Evolutionary conservation across 2,888 invertebrate species (phyloP).

Genomic region (Hyalella azteca): DNA sequence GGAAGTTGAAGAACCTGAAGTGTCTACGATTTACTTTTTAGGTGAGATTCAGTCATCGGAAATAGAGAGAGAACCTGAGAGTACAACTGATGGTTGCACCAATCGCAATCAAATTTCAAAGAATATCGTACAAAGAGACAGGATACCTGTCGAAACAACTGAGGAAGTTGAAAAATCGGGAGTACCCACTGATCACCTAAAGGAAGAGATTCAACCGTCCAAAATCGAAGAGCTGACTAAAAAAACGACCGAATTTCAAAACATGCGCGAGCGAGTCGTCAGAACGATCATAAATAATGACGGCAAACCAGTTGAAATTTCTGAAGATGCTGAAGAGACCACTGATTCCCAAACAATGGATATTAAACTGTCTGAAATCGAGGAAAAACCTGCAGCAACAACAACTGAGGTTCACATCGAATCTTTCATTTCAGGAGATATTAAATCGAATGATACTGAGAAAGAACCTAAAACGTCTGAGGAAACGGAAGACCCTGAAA

Average conservation of each 20-base stretch:
- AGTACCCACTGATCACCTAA: not conserved
- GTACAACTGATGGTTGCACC: conserved; percentile 38
- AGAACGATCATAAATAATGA: conserved; percentile 46
- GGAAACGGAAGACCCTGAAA: not conserved
- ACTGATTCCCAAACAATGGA: conserved; percentile 33
- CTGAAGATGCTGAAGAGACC: conserved; percentile 42
- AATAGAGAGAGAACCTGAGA: conserved; percentile 40
- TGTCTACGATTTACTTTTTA: not conserved
- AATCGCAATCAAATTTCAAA: conserved; percentile 42
- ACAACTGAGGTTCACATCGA: not conserved
- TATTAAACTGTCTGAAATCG: conserved; percentile 5
- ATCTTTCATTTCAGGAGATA: not conserved
- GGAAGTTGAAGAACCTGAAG: conserved; percentile 39
- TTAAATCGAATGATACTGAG: not conserved
- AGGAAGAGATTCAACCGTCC: not conserved
- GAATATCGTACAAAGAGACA: conserved; percentile 46
- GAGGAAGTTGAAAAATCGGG: conserved; percentile 44
- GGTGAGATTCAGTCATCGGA: conserved; percentile 43
- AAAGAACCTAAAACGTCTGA: not conserved
- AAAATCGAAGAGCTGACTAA: not conserved
- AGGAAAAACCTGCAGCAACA: not conserved
- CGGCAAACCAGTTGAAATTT: conserved; percentile 45
- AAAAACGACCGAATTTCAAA: not conserved
- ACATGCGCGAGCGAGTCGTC: conserved; percentile 42
- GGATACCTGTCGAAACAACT: conserved; percentile 46